Evolutionary conservation across 1,140 invertebrate genomes (phyloP).

Genomic region (Parapsyche elsis): DNA sequence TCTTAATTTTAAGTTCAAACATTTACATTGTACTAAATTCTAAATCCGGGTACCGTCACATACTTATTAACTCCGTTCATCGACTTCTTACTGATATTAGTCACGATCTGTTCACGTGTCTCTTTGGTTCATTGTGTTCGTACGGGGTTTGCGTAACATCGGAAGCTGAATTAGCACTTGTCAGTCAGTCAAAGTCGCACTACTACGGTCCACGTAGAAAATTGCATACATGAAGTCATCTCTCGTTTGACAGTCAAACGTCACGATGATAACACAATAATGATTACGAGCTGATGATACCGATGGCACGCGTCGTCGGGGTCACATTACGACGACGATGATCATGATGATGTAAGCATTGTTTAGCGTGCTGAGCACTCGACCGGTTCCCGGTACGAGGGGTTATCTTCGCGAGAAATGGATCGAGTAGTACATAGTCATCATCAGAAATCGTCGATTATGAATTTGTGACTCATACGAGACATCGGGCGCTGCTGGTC

Average conservation of each 20-base stretch:
- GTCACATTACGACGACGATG: conserved; percentile 6
- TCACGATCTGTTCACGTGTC: background rate
- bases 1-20: no score
- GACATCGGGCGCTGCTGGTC: no score
- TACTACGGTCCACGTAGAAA: background rate
- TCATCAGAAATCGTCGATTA: no score
- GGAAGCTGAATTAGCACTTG: background rate
- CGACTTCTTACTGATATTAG: no score
- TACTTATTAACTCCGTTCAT: no score
- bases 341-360: no score
- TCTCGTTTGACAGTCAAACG: background rate
- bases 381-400: background rate
- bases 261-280: conserved; percentile 14
- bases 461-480: no score
- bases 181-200: conserved; percentile 5
- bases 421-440: no score
- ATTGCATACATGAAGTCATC: conserved; percentile 14
- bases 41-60: no score
- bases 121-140: background rate
- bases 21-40: no score
- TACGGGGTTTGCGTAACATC: background rate
- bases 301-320: conserved; percentile 7
- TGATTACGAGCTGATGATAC: conserved; percentile 13
- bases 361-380: background rate
- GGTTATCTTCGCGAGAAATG: conserved; percentile 2